phyloP scores from a whole-genome alignment of 2,888 invertebrate genomes.

The Argyresthia goedartella region DNA sequence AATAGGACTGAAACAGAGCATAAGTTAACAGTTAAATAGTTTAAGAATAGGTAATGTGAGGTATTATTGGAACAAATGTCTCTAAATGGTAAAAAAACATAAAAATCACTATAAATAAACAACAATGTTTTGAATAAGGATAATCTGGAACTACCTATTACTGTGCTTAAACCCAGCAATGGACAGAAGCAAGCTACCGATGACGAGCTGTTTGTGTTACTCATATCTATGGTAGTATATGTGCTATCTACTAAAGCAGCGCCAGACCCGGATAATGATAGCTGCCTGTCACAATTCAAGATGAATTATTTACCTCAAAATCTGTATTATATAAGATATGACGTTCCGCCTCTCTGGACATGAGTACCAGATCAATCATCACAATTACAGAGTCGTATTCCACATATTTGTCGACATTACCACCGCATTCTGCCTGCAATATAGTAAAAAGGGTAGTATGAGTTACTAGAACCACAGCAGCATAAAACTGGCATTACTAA shows the following conservation, averaged over 20 bases:
- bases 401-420: conserved; percentile 88
- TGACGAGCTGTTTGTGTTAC: no score
- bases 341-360: conserved; percentile 85
- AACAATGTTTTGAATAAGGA: background rate
- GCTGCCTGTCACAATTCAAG: no score
- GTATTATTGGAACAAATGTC: no score
- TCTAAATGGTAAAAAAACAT: background rate
- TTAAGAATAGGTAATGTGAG: no score
- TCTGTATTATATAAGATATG: conserved; percentile 87
- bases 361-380: conserved; percentile 85
- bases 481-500: background rate
- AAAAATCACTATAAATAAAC: background rate
- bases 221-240: no score
- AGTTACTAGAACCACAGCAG: background rate
- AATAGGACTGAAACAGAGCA: conserved; percentile 68
- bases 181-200: no score
- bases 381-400: conserved; percentile 93
- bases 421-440: conserved; percentile 79
- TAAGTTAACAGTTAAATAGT: no score
- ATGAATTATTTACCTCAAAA: conserved; percentile 73
- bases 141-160: background rate
- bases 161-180: background rate
- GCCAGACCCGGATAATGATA: no score
- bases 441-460: no score
- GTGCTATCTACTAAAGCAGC: no score